Percentiles rank a stretch among this genome's conserved stretches.
These are phyloP conservation scores for Linyphia triangularis DNA, from an alignment of 2,888 invertebrate genomes.

Conservation along the genomic window DNA sequence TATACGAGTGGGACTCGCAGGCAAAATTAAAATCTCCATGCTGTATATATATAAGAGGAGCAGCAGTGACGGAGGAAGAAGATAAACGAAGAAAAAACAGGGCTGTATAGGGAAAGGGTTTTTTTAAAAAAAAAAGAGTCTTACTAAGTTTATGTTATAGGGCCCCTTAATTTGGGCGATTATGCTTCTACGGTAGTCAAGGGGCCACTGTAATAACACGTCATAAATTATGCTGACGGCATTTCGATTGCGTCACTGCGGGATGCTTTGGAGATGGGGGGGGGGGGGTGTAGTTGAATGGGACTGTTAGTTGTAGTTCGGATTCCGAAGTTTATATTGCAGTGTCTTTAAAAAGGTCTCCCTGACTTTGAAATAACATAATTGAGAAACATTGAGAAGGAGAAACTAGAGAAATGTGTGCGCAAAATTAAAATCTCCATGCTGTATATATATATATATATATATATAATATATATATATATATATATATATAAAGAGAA, in stretches of 20 bases:
- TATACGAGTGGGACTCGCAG: neutral
- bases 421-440: slow-evolving; percentile 38
- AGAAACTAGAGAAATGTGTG: neutral
- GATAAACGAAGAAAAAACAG: too few species aligned
- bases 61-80: too few species aligned
- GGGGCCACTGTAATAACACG: slow-evolving; percentile 60
- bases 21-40: slow-evolving; percentile 39
- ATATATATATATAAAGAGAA: too few species aligned
- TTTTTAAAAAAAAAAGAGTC: too few species aligned
- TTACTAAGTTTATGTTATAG: slow-evolving; percentile 26
- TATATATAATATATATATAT: too few species aligned
- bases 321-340: neutral
- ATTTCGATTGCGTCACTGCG: slow-evolving; percentile 43
- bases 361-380: too few species aligned
- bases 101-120: too few species aligned
- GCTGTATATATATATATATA: slow-evolving; percentile 48
- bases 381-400: too few species aligned
- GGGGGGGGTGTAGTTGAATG: too few species aligned
- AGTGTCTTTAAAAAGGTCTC: neutral
- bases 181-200: slow-evolving; percentile 65
- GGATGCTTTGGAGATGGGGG: neutral
- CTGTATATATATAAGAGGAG: slow-evolving; percentile 37
- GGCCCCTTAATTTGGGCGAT: slow-evolving; percentile 62
- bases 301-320: neutral
- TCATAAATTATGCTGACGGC: slow-evolving; percentile 69